These are phyloP conservation scores for Dendrocincla tyrannina DNA, from an alignment of 2,797 vertebrate species.

Conservation along the genomic window DNA sequence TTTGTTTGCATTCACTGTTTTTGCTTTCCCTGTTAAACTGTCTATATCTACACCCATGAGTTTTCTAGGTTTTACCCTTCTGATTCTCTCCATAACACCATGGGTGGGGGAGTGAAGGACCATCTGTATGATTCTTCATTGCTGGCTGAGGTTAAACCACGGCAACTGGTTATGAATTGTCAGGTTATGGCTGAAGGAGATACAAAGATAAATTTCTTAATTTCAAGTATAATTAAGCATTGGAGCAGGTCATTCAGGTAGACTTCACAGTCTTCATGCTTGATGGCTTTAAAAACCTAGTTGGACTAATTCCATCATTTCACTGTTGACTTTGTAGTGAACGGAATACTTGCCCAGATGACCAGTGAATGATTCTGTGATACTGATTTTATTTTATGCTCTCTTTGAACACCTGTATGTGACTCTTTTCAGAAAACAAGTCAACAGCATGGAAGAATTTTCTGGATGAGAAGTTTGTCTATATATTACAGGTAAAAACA, in stretches of 20 bases:
- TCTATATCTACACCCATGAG: neutral
- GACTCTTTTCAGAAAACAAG: neutral
- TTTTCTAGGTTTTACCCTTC: neutral
- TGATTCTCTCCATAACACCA: neutral
- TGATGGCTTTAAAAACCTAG: neutral
- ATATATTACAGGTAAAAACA: neutral
- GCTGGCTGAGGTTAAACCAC: neutral
- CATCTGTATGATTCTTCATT: neutral
- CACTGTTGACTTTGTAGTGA: neutral
- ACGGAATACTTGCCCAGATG: neutral
- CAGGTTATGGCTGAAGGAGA: neutral
- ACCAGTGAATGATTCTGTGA: neutral
- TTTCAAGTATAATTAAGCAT: neutral
- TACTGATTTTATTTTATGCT: neutral
- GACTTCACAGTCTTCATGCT: neutral
- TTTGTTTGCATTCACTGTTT: neutral
- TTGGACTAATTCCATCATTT: neutral
- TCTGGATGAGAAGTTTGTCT: neutral
- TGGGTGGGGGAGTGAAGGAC: neutral
- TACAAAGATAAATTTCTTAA: neutral
- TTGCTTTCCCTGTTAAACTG: neutral
- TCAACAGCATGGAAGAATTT: neutral
- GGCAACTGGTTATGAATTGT: neutral
- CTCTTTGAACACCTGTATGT: neutral
- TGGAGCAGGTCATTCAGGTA: neutral